Base-by-base conservation (phyloP, 2,797 vertebrate genomes). In the Silurus aristotelis region DNA sequence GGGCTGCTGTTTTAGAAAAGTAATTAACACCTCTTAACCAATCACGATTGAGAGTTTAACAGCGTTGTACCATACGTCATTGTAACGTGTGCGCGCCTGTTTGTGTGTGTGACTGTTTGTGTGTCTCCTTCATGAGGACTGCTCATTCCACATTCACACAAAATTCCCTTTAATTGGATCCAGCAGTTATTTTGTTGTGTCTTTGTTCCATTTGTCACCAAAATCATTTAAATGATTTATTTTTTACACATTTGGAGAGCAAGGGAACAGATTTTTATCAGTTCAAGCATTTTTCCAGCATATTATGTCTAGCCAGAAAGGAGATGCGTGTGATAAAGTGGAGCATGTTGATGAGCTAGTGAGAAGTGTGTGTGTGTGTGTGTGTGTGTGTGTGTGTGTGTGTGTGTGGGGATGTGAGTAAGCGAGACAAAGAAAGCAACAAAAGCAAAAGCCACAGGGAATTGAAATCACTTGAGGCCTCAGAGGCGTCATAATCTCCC, bases 381-480 rank as follows among this genome's bases (percentile, higher is more conserved):
- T 38, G 38, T 38, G 38, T 38, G 38, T 38, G 38, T 38, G 38
- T 38, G 38, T 38, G 38, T 38, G 38, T 38, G 38, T 38, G 38
- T 38, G 38, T 38, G 38, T 38, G 38, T 4, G 31, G 22, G 31
- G 6, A 10, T 64, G 22, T 64, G n/a, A 31, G 68, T 77, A 67
- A 27, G 77, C 20, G 19, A 67, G 58, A 27, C 5, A 55, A 71
- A 83, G 60, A 25, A 75, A 43, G 58, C 84, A 80, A 67, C 38
- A 43, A 64, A 84, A 19, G 61, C 73, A 79, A 77, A 79, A 67
- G 31, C 76, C 19, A 3, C 52, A 31, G 82, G 77, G 86, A 87
- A 80, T 15, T 80, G 52, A 83, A 84, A 66, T 83, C 82, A 73
- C 67, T 83, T 38, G 12, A 55, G 60, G 58, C 60, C n/a, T 3